Base-by-base conservation (phyloP, 2,113 vertebrate genomes). In the Ancistrus triradiatus region DNA sequence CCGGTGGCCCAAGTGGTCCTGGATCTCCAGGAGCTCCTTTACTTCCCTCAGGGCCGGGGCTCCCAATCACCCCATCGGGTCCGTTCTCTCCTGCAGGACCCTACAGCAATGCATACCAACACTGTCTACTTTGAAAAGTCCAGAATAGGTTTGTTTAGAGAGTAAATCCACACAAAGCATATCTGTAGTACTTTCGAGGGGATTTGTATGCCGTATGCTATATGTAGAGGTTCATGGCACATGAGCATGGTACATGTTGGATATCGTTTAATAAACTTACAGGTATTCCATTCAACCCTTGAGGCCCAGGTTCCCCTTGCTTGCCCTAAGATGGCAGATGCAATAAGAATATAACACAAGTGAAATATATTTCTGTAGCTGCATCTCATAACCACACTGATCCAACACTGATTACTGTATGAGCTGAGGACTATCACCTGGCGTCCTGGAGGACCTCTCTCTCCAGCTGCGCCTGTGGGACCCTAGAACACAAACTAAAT, bases 251-350 rank as follows among this genome's bases (percentile, higher is more conserved):
- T n/a, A n/a, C n/a, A n/a, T n/a, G n/a, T n/a, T n/a, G n/a, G n/a
- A n/a, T n/a, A n/a, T n/a, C n/a, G n/a, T n/a, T n/a, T n/a, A n/a
- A n/a, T n/a, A n/a, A n/a, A 51, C 91, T 90, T 80, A 94, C 93
- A 24, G 64, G 72, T 43, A 74, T 28, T n/a, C 91, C 92, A 2
- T 81, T 82, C 27, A 90, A 74, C 37, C 93, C 93, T 74, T 75
- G 87, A 24, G 79, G 74, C 9, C 93, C 93, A 0, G 80, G 78
- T 7, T 89, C 82, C 64, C 93, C 93, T 4, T 46, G 77, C n/a
- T 84, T 85, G 51, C 91, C 92, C 93, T 95, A 76, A 56, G 66
- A 64, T 13, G 14, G 13, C n/a, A 42, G 61, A 52, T 38, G 10
- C n/a, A 15, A 28, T 13, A 9, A 6, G 22, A 33, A 7, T 14